These are phyloP conservation scores for Atherinosoma microstoma DNA, from an alignment of 2,797 vertebrate genomes.

Conservation along the genomic window DNA sequence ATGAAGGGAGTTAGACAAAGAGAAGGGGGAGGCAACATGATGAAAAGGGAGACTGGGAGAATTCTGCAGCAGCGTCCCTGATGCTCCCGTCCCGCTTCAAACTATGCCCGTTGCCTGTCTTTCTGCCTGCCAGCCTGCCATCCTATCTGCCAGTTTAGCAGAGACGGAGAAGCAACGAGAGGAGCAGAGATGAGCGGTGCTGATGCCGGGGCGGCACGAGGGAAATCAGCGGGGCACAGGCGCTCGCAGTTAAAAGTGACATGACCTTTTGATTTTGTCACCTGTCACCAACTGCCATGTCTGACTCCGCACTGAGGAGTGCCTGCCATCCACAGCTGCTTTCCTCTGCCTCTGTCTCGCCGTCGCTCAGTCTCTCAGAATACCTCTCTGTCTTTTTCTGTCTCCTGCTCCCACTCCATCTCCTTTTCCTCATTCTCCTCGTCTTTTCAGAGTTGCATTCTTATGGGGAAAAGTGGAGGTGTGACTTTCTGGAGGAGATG, in stretches of 20 bases:
- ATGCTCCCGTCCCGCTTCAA: slow-evolving; percentile 83
- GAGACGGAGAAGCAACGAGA: slow-evolving; percentile 71
- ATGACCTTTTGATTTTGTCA: slow-evolving; percentile 98
- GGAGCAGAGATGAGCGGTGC: slow-evolving; percentile 69
- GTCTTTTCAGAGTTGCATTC: slow-evolving; percentile 65
- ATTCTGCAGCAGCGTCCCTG: slow-evolving; percentile 74
- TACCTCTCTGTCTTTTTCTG: slow-evolving; percentile 74
- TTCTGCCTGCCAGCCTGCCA: slow-evolving; percentile 80
- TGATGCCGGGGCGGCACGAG: slow-evolving; percentile 84
- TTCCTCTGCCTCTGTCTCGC: slow-evolving; percentile 70
- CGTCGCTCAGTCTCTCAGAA: slow-evolving; percentile 68
- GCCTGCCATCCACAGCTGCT: slow-evolving; percentile 76
- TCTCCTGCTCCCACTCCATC: slow-evolving; percentile 76
- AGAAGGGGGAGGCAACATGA: slow-evolving; percentile 68
- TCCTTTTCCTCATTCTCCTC: slow-evolving; percentile 72
- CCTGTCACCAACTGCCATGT: slow-evolving; percentile 92
- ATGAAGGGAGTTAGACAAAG: slow-evolving; percentile 77
- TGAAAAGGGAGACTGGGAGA: slow-evolving; percentile 75
- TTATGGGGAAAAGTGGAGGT: slow-evolving; percentile 62
- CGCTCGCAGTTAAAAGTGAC: slow-evolving; percentile 97
- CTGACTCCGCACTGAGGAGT: slow-evolving; percentile 79
- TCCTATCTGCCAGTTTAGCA: slow-evolving; percentile 81
- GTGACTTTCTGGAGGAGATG: slow-evolving; percentile 70
- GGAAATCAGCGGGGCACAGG: slow-evolving; percentile 97
- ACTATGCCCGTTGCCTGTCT: slow-evolving; percentile 80